These are phyloP conservation scores for Molorchus minor DNA, from an alignment of 2,888 invertebrate species.

Conservation along the genomic window DNA sequence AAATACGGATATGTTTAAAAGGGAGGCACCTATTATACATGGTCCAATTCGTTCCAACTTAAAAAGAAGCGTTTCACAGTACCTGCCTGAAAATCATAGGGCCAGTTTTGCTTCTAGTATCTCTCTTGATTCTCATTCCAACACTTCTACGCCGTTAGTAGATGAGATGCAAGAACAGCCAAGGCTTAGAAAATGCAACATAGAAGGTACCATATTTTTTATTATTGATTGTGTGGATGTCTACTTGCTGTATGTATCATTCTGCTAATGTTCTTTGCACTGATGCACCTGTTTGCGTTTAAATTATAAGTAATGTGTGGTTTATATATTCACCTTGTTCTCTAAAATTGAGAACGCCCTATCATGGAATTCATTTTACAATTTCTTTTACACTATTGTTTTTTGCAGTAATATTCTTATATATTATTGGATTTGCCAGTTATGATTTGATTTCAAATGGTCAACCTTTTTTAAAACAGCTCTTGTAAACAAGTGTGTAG, in stretches of 20 bases:
- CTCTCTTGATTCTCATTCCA: conserved; percentile 75
- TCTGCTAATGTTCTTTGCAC: no score
- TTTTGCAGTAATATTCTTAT: no score
- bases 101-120: conserved; percentile 27
- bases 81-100: conserved; percentile 21
- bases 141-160: conserved; percentile 71
- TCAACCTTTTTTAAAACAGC: no score
- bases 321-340: no score
- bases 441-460: no score
- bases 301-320: no score
- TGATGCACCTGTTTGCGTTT: no score
- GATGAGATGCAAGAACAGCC: conserved; percentile 67
- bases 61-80: conserved; percentile 52
- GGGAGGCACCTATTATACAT: conserved; percentile 66
- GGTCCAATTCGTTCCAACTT: conserved; percentile 63
- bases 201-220: conserved; percentile 61
- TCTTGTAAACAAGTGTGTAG: no score
- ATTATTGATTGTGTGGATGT: conserved; percentile 10
- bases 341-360: no score
- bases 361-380: no score
- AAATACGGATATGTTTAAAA: conserved; percentile 57
- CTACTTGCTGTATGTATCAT: conserved; percentile 11
- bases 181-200: conserved; percentile 63
- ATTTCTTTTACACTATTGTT: no score
- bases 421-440: no score